These are phyloP conservation scores for Euura saliciscinereae DNA, from an alignment of 1,140 invertebrate genomes.

Conservation along the genomic window DNA sequence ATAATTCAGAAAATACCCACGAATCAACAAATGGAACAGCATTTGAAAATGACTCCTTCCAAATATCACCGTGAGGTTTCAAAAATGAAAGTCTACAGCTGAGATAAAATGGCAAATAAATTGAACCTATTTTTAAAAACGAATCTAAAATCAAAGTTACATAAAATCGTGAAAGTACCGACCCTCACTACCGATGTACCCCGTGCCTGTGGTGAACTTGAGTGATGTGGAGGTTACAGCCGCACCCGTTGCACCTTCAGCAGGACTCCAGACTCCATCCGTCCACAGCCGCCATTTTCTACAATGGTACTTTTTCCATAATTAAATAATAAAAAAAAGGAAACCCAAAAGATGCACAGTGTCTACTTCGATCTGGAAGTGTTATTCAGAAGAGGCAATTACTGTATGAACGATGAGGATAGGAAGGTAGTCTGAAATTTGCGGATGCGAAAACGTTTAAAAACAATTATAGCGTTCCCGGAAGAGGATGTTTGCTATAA, in stretches of 20 bases:
- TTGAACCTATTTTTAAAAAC: no score
- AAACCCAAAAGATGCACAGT: background rate
- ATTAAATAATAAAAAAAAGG: background rate
- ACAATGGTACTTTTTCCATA: conserved; percentile 43
- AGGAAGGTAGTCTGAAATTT: no score
- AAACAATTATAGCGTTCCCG: no score
- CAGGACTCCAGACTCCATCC: conserved; percentile 52
- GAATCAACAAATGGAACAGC: no score
- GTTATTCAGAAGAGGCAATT: conserved; percentile 3
- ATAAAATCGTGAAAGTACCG: background rate
- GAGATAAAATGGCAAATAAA: no score
- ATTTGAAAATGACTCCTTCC: no score
- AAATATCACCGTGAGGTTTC: no score
- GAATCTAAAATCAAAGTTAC: no score
- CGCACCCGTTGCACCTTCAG: conserved; percentile 53
- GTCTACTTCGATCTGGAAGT: background rate
- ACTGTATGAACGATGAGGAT: conserved; percentile 1
- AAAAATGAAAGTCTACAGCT: no score
- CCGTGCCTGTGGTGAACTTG: background rate
- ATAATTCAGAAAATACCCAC: no score
- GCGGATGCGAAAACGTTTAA: no score
- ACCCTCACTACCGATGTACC: background rate
- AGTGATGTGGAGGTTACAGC: conserved; percentile 57
- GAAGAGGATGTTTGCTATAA: no score
- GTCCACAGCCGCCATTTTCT: conserved; percentile 50